phyloP scores from a whole-genome alignment of 2,113 vertebrate species.

The Panthera tigris region DNA sequence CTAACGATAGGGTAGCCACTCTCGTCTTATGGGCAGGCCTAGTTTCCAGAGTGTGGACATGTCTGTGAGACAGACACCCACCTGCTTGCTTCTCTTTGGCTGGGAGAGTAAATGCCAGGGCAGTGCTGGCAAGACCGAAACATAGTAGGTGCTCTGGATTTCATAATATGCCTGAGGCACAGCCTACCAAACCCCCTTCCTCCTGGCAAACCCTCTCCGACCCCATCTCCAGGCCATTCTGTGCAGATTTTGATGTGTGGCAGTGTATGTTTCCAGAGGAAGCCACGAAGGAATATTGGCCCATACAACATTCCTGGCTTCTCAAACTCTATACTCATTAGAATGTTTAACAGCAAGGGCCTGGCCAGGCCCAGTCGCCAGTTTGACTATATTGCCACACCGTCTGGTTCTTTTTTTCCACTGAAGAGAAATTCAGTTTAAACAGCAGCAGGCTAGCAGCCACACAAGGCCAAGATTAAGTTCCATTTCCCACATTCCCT shows the following conservation, averaged over 20 bases:
- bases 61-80: neutral
- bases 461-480: neutral
- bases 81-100: neutral
- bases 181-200: neutral
- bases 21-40: neutral
- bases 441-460: neutral
- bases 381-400: neutral
- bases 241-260: neutral
- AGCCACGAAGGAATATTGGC: neutral
- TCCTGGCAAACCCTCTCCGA: neutral
- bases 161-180: neutral
- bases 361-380: fast-evolving
- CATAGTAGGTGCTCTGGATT: neutral
- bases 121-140: neutral
- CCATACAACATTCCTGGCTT: fast-evolving
- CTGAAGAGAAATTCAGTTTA: neutral
- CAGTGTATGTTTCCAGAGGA: neutral
- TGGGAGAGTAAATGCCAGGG: neutral
- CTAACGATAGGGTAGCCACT: too few species aligned
- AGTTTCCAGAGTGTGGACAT: neutral
- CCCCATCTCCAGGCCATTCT: neutral
- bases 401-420: neutral
- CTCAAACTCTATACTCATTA: neutral
- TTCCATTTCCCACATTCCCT: neutral
- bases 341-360: neutral